These are phyloP conservation scores for Ichneumon xanthorius DNA, from an alignment of 2,888 invertebrate genomes.

Conservation along the genomic window DNA sequence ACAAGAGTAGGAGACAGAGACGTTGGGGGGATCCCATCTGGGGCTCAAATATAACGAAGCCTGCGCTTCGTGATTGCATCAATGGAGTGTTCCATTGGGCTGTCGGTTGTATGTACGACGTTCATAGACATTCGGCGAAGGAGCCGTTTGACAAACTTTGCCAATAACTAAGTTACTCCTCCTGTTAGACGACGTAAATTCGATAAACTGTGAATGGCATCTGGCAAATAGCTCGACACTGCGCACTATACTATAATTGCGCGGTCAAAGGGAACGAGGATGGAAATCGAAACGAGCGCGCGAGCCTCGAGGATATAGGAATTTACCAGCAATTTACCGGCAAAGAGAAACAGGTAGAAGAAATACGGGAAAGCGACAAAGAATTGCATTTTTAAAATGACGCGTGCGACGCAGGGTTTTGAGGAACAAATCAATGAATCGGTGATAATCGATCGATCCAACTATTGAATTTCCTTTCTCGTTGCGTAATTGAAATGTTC, in stretches of 20 bases:
- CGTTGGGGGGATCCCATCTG: background rate
- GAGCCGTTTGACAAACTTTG: constrained; percentile 57
- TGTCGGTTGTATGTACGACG: background rate
- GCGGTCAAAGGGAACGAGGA: background rate
- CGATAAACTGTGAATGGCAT: constrained; percentile 15
- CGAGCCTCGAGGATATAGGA: too few relatives aligned
- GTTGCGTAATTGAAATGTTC: constrained; percentile 30
- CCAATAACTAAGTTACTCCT: constrained; percentile 54
- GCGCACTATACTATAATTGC: constrained; percentile 1
- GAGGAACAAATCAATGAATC: background rate
- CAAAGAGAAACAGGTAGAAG: background rate
- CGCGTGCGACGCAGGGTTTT: background rate
- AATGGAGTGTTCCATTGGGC: constrained; percentile 41
- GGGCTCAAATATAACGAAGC: constrained; percentile 29
- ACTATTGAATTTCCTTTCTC: constrained; percentile 55
- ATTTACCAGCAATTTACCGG: too few relatives aligned
- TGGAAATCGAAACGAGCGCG: too few relatives aligned
- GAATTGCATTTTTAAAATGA: background rate
- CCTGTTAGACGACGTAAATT: constrained; percentile 3
- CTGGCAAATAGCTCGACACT: constrained; percentile 31
- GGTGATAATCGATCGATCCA: constrained; percentile 1
- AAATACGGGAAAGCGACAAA: background rate
- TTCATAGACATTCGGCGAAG: constrained; percentile 25
- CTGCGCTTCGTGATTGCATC: constrained; percentile 32
- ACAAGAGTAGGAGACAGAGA: constrained; percentile 4